Evolutionary conservation across 2,888 invertebrate species (phyloP), one percentile per base, ranked within the genome.

Genomic region (Tanytarsus gracilentus): DNA sequence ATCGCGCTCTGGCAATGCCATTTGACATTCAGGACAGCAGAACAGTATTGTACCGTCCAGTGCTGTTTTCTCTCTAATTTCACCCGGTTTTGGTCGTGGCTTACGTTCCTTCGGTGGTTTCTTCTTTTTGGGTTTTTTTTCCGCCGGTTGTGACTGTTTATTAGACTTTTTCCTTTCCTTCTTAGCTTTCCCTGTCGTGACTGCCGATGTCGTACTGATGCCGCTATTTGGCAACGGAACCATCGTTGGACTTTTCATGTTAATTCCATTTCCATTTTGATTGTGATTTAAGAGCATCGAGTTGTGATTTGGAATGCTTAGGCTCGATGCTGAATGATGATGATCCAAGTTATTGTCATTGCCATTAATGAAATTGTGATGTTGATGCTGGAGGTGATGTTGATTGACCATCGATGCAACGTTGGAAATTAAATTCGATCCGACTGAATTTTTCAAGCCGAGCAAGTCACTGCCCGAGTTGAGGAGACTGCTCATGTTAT

Each of bases 11-110:
- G 90, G 89, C 70, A 90, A 88, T 33, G 89, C 89, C 88, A 90
- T 88, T 71, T 91, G 88, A 69, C 90, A 90, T 70, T 90, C 89
- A 0, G 90, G 89, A 70, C 90, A 90, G 69, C 90, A 89, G 68
- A 87, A 90, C 16, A 90, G 70, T 0, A 89, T 89, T 56, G 89
- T 88, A 39, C 91, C 90, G 66, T 91, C 90, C 58, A 85, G 67
- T 23, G 83, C 83, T 18, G 81, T 82, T 1, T 81, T 81, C 62
- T 76, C 73, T 6, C 73, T 69, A 61, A 74, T 74, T 64, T 74
- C 74, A 61, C 74, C 74, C 3, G 74, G 74, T 65, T 87, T 88
- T 1, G 87, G 88, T 51, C 87, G 75, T n/a, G 85, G 85, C 66
- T 89, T 89, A 72, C 87, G 87, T 70, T 88, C 88, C 69, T 85